Percentiles rank a stretch among this genome's conserved stretches.
Conservation (phyloP, 2,113 vertebrate species). For the Rhizomys pruinosus region DNA sequence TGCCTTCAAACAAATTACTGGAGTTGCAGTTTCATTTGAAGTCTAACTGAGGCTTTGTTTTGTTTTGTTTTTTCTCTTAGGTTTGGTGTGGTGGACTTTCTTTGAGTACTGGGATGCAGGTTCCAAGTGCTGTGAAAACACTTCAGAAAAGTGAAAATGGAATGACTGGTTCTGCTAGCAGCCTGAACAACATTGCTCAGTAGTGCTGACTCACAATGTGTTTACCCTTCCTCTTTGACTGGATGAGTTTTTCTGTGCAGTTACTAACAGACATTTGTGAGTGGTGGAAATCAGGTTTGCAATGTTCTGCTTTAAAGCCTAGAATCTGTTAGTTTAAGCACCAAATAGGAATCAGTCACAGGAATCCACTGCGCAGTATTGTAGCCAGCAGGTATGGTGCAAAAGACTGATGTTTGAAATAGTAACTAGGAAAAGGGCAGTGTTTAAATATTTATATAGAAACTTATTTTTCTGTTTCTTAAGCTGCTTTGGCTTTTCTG, state of each 20-base stretch:
- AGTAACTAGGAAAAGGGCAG: conserved; percentile 62
- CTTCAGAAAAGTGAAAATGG: conserved; percentile 91
- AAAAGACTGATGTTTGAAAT: conserved; percentile 62
- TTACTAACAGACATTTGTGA: conserved; percentile 75
- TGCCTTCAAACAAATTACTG: not conserved
- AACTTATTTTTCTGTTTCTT: conserved; percentile 73
- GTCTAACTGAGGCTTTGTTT: conserved; percentile 60
- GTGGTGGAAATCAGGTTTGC: conserved; percentile 72
- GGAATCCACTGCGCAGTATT: conserved; percentile 64
- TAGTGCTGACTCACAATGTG: conserved; percentile 76
- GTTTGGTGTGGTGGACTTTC: conserved; percentile 95
- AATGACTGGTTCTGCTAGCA: conserved; percentile 88
- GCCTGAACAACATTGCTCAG: conserved; percentile 89
- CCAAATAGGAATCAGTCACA: conserved; percentile 67
- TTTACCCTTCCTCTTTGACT: conserved; percentile 41
- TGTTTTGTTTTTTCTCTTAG: conserved; percentile 83
- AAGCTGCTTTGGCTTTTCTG: conserved; percentile 67
- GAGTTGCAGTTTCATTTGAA: conserved; percentile 4
- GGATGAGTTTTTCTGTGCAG: conserved; percentile 73
- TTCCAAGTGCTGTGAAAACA: conserved; percentile 92
- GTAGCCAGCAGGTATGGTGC: conserved; percentile 61
- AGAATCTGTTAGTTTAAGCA: conserved; percentile 63
- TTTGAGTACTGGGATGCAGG: conserved; percentile 93
- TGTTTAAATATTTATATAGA: conserved; percentile 75
- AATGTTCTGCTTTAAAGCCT: conserved; percentile 76